These are phyloP conservation scores for Cyaniris semiargus DNA, from an alignment of 2,888 invertebrate species.

Conservation along the genomic window DNA sequence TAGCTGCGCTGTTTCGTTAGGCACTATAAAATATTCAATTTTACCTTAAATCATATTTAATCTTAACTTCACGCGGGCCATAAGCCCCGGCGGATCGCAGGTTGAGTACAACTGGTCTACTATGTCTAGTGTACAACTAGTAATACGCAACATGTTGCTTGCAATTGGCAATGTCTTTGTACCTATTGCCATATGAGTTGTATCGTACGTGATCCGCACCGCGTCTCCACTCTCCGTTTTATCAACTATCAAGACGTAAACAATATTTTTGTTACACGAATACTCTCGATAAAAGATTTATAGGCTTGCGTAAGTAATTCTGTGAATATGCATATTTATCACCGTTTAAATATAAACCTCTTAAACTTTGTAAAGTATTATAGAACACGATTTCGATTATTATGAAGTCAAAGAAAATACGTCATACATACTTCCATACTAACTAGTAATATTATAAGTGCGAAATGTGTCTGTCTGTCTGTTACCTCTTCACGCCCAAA, in stretches of 20 bases:
- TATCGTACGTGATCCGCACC: constrained; percentile 2
- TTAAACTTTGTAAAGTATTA: not conserved
- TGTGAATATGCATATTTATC: not conserved
- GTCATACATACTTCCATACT: not conserved
- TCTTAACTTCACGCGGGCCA: no score
- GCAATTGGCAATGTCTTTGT: not conserved
- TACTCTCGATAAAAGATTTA: not conserved
- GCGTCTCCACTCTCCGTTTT: not conserved
- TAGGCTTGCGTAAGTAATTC: not conserved
- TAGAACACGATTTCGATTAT: not conserved
- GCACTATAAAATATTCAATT: no score
- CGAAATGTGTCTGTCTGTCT: no score
- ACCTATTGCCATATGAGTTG: not conserved
- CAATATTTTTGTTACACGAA: not conserved
- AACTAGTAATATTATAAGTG: no score
- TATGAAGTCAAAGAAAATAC: not conserved
- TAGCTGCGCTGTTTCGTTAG: no score
- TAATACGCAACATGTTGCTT: not conserved
- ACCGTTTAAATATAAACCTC: not conserved
- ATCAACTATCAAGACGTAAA: not conserved
- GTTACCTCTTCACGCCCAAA: no score
- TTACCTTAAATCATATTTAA: no score
- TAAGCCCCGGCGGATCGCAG: no score
- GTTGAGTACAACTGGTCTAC: no score
- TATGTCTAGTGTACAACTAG: not conserved